phyloP scores from a whole-genome alignment of 2,797 vertebrate genomes.

The Gymnoscopelus braueri region DNA sequence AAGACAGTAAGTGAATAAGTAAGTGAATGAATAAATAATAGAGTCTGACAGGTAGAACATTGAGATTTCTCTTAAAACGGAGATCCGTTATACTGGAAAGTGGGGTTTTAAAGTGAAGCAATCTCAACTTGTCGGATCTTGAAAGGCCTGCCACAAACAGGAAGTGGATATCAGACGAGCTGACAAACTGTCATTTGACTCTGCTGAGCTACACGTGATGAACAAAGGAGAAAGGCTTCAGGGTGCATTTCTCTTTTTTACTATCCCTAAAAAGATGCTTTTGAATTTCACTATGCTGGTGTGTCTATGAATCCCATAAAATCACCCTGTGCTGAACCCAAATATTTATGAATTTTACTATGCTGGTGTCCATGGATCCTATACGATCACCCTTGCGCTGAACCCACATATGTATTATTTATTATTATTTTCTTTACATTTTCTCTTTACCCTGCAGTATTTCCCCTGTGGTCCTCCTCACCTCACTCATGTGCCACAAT shows the following conservation, averaged over 20 bases:
- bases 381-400: constrained; percentile 38
- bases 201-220: constrained; percentile 32
- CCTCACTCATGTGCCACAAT: constrained; percentile 54
- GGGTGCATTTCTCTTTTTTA: constrained; percentile 28
- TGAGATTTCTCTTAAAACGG: constrained; percentile 49
- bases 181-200: constrained; percentile 54
- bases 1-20: constrained; percentile 13
- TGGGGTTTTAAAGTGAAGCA: constrained; percentile 20
- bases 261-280: constrained; percentile 41
- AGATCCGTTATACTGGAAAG: background rate
- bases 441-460: too few relatives aligned
- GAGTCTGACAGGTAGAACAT: constrained; percentile 53
- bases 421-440: too few relatives aligned
- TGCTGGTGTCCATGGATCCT: constrained; percentile 10
- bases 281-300: constrained; percentile 33
- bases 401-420: constrained; percentile 17
- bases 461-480: background rate
- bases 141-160: constrained; percentile 46
- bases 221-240: constrained; percentile 36
- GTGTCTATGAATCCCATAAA: constrained; percentile 24
- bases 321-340: constrained; percentile 38
- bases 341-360: constrained; percentile 19
- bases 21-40: constrained; percentile 52
- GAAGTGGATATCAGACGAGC: constrained; percentile 41
- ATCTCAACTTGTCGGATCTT: constrained; percentile 26